A percentile compares a stretch with the other conserved stretches of the same genome.
phyloP scores from a whole-genome alignment of 2,797 vertebrate genomes.

The Myripristis murdjan region DNA sequence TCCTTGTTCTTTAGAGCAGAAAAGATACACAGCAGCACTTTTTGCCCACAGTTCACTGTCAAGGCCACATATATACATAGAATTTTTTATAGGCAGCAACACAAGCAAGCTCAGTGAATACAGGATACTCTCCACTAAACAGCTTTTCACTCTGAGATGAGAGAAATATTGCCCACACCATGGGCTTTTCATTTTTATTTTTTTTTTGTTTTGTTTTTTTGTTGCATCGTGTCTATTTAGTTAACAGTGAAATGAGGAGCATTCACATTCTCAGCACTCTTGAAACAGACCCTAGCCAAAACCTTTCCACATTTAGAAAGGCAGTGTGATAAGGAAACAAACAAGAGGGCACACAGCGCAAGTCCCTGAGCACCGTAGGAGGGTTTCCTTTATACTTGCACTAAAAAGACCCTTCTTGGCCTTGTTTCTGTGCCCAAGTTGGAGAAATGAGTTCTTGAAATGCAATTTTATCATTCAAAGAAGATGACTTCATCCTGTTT shows the following conservation, averaged over 20 bases:
- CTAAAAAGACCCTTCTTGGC: slow-evolving; percentile 28
- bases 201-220: too few relatives aligned
- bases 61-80: too few relatives aligned
- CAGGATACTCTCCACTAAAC: background rate
- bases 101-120: slow-evolving; percentile 3
- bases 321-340: slow-evolving; percentile 31
- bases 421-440: slow-evolving; percentile 21
- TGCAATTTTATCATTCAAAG: slow-evolving; percentile 49
- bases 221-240: slow-evolving; percentile 13
- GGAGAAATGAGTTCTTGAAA: slow-evolving; percentile 36
- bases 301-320: slow-evolving; percentile 36
- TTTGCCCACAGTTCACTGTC: too few relatives aligned
- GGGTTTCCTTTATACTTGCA: slow-evolving; percentile 41
- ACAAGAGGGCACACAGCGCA: slow-evolving; percentile 28
- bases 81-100: slow-evolving; percentile 9
- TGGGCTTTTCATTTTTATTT: slow-evolving; percentile 24
- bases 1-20: background rate
- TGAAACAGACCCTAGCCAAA: slow-evolving; percentile 22
- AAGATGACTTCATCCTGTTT: slow-evolving; percentile 31
- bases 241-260: slow-evolving; percentile 12
- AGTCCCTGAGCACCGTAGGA: slow-evolving; percentile 10
- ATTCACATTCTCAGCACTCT: slow-evolving; percentile 41
- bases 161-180: background rate
- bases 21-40: background rate
- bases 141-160: background rate